These are phyloP conservation scores for Hirtodrosophila histrioides DNA, from an alignment of 2,888 invertebrate species.

Conservation along the genomic window DNA sequence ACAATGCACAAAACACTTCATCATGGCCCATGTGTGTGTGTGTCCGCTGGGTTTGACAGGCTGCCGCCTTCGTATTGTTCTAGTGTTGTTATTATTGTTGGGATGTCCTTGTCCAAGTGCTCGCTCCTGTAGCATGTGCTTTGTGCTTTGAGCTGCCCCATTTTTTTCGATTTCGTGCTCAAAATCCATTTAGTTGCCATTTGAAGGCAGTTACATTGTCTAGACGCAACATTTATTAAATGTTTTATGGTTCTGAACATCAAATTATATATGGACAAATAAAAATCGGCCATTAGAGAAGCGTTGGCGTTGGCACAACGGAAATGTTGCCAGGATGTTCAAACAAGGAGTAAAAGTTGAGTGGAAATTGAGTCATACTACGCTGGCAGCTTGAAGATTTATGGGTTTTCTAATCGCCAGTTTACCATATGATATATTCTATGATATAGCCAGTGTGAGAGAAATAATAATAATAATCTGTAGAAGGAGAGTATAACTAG, in stretches of 20 bases:
- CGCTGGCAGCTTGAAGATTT: conserved; percentile 25
- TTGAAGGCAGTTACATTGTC: conserved; percentile 79
- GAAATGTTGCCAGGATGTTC: conserved; percentile 50
- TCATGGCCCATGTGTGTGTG: conserved; percentile 47
- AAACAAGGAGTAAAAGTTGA: conserved; percentile 16
- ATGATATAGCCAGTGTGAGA: no score
- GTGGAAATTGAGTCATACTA: conserved; percentile 49
- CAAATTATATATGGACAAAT: conserved; percentile 75
- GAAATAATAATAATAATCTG: no score
- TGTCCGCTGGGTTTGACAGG: conserved; percentile 65
- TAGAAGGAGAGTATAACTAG: no score
- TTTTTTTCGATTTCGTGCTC: conserved; percentile 69
- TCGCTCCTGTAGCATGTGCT: conserved; percentile 52
- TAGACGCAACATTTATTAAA: conserved; percentile 80
- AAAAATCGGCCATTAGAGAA: conserved; percentile 61
- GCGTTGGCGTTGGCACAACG: conserved; percentile 20
- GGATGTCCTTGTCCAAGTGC: conserved; percentile 62
- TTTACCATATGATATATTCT: neutral
- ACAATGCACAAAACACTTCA: conserved; percentile 73
- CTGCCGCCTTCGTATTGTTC: conserved; percentile 61
- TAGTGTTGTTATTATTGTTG: conserved; percentile 34
- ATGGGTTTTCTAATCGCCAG: conserved; percentile 1
- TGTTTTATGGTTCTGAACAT: conserved; percentile 75
- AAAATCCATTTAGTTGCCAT: conserved; percentile 80
- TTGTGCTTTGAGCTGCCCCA: conserved; percentile 20